Conservation (phyloP, 1,140 invertebrate species). For the Zaprionus tsacasi region DNA sequence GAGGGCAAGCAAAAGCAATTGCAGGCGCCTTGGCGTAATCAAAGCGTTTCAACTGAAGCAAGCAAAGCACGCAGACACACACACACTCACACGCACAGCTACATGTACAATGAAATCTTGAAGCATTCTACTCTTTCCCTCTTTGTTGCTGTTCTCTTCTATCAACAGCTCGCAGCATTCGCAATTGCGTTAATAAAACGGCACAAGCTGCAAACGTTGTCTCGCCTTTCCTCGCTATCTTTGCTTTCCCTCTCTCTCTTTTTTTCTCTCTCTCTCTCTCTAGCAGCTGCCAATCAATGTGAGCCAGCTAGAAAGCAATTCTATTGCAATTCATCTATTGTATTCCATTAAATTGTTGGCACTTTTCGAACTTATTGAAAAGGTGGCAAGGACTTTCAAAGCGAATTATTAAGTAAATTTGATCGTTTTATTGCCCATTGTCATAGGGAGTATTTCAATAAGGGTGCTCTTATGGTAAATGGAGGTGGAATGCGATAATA, state of each 20-base stretch:
- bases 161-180: constrained; percentile 28
- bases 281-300: background rate
- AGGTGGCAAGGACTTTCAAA: background rate
- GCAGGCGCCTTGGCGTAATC: constrained; percentile 62
- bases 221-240: constrained; percentile 35
- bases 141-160: constrained; percentile 7
- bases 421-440: background rate
- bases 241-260: background rate
- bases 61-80: constrained; percentile 14
- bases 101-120: constrained; percentile 6
- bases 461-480: background rate
- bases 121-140: background rate
- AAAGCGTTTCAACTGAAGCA: constrained; percentile 45
- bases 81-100: constrained; percentile 2
- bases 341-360: constrained; percentile 7
- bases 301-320: constrained; percentile 1
- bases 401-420: constrained; percentile 6
- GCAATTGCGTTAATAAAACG: constrained; percentile 70
- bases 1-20: constrained; percentile 36
- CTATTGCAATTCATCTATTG: constrained; percentile 9
- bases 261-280: background rate
- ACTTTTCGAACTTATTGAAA: background rate
- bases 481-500: too few species aligned
- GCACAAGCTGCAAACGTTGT: constrained; percentile 20
- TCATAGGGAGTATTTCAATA: background rate